Evolutionary conservation across 2,113 vertebrate species (phyloP).

Genomic region (Campylorhamphus procurvoides): DNA sequence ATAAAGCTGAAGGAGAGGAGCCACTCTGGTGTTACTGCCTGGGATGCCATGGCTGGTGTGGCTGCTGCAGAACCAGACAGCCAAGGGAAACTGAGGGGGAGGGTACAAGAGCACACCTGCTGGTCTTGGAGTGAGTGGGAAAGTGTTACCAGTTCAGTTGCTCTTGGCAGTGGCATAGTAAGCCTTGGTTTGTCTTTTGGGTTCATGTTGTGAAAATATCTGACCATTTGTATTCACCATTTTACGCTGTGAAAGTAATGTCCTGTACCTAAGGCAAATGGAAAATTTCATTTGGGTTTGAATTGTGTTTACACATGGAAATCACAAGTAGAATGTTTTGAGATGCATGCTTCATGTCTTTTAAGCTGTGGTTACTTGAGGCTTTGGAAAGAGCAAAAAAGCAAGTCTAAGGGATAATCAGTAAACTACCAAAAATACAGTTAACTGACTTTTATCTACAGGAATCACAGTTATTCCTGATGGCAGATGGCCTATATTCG

Average conservation of each 20-base stretch:
- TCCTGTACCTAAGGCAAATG: background rate
- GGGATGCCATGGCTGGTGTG: background rate
- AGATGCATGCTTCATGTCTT: background rate
- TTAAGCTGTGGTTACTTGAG: background rate
- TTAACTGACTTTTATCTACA: background rate
- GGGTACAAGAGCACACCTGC: background rate
- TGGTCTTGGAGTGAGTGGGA: background rate
- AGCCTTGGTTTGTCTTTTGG: background rate
- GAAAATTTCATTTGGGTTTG: background rate
- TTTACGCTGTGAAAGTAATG: background rate
- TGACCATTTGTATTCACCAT: background rate
- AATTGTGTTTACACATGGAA: background rate
- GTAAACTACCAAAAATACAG: background rate
- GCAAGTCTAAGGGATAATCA: background rate
- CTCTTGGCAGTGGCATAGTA: background rate
- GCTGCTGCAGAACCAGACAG: background rate
- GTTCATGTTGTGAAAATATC: background rate
- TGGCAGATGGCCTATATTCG: background rate
- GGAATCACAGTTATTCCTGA: background rate
- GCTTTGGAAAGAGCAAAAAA: background rate
- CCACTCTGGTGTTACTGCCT: background rate
- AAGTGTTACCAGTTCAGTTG: background rate
- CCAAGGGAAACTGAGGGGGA: background rate
- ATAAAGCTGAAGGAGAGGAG: background rate
- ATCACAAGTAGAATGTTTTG: background rate